Conservation (phyloP, 2,888 invertebrate genomes). For the Gerris lacustris region DNA sequence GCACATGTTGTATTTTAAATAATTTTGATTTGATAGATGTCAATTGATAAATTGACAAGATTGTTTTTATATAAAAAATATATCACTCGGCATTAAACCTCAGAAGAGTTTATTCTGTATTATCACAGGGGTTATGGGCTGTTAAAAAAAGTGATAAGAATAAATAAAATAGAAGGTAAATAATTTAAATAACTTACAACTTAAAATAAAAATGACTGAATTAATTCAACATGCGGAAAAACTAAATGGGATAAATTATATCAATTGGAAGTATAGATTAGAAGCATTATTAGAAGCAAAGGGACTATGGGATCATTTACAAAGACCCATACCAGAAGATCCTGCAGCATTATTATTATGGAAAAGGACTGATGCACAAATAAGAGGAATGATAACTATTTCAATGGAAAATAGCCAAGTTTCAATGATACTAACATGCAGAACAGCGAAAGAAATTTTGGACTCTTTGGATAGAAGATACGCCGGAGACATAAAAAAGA, state of each 20-base stretch:
- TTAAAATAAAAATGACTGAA: neutral
- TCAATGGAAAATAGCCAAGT: neutral
- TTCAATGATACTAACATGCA: neutral
- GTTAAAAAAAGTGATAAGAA: too few relatives aligned
- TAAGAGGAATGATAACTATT: neutral
- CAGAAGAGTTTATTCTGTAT: too few relatives aligned
- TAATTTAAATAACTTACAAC: neutral
- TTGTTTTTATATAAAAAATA: too few relatives aligned
- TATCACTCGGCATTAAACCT: too few relatives aligned
- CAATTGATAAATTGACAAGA: too few relatives aligned
- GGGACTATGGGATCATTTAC: neutral
- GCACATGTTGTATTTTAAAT: too few relatives aligned
- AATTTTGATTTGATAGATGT: too few relatives aligned
- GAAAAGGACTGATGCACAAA: neutral
- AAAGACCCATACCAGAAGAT: neutral
- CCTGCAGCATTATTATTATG: neutral
- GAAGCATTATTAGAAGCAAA: neutral
- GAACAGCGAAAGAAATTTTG: neutral
- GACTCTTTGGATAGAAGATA: neutral
- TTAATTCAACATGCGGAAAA: neutral
- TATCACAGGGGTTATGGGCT: too few relatives aligned
- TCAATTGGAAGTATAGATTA: neutral
- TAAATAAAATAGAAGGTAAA: neutral
- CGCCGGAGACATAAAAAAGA: neutral
- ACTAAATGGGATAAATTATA: neutral